phyloP scores from a whole-genome alignment of 2,113 vertebrate genomes.

The Kryptolebias marmoratus region DNA sequence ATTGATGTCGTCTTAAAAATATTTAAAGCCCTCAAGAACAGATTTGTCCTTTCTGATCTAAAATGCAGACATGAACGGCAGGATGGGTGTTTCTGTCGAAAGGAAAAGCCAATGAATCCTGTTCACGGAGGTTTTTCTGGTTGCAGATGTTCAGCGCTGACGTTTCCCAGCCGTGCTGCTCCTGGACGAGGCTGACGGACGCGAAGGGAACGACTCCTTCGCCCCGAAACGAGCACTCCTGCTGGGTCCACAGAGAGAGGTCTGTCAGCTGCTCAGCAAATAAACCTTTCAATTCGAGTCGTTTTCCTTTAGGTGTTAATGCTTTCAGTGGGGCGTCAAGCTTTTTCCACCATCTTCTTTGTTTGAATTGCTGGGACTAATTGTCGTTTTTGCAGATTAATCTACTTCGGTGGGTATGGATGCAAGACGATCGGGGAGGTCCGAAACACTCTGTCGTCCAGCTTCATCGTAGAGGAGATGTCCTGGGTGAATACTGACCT shows the following conservation, averaged over 20 bases:
- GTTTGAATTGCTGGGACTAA: not conserved
- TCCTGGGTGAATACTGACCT: constrained; percentile 65
- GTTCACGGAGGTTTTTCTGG: not conserved
- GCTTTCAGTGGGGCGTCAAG: too few relatives aligned
- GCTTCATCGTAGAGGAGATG: constrained; percentile 75
- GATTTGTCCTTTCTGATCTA: too few relatives aligned
- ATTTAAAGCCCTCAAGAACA: too few relatives aligned
- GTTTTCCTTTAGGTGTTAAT: too few relatives aligned
- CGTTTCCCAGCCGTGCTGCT: constrained; percentile 51
- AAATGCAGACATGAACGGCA: too few relatives aligned
- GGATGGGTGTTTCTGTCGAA: too few relatives aligned
- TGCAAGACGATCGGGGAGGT: constrained; percentile 73
- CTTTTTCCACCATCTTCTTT: not conserved
- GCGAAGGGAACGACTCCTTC: constrained; percentile 69
- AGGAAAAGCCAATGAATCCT: too few relatives aligned
- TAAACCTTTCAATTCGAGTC: too few relatives aligned
- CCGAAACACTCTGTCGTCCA: constrained; percentile 41
- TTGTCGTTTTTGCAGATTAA: constrained; percentile 54
- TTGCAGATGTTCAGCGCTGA: constrained; percentile 76
- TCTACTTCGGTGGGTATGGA: constrained; percentile 81
- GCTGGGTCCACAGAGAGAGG: constrained; percentile 79
- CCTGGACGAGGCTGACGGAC: constrained; percentile 67
- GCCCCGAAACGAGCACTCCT: constrained; percentile 76
- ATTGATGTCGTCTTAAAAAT: too few relatives aligned
- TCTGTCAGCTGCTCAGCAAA: constrained; percentile 25